A percentile compares a stretch with the other conserved stretches of the same genome.
phyloP scores from a whole-genome alignment of 2,888 invertebrate genomes.

The Sipha maydis region DNA sequence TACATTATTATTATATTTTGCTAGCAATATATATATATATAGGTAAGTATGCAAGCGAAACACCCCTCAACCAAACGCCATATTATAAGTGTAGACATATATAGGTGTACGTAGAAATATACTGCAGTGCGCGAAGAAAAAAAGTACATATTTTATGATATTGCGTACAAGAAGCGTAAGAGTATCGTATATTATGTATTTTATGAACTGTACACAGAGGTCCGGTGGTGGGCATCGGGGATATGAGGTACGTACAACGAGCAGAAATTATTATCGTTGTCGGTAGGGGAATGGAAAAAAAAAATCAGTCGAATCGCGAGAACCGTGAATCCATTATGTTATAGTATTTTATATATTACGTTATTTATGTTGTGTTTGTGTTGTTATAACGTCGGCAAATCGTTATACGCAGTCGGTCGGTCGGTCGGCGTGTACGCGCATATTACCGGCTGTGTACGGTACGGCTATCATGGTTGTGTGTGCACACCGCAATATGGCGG shows the following conservation, averaged over 20 bases:
- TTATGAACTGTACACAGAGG: neutral
- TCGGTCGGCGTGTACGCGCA: too few relatives aligned
- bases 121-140: neutral
- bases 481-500: slow-evolving; percentile 18
- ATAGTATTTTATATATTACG: neutral
- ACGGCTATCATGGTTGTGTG: too few relatives aligned
- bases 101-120: too few relatives aligned
- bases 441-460: too few relatives aligned
- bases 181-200: neutral
- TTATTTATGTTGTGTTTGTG: slow-evolving; percentile 19
- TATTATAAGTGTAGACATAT: slow-evolving; percentile 7
- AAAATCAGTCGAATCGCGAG: neutral
- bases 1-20: neutral
- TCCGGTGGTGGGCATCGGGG: neutral
- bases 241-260: neutral
- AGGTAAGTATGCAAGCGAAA: slow-evolving; percentile 43
- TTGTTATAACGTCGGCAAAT: slow-evolving; percentile 34
- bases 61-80: slow-evolving; percentile 61
- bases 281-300: neutral
- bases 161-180: neutral
- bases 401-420: slow-evolving; percentile 13
- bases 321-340: neutral
- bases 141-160: neutral
- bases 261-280: neutral
- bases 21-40: neutral